Conservation (phyloP, 1,140 invertebrate genomes). For the Agrypnia vestita region DNA sequence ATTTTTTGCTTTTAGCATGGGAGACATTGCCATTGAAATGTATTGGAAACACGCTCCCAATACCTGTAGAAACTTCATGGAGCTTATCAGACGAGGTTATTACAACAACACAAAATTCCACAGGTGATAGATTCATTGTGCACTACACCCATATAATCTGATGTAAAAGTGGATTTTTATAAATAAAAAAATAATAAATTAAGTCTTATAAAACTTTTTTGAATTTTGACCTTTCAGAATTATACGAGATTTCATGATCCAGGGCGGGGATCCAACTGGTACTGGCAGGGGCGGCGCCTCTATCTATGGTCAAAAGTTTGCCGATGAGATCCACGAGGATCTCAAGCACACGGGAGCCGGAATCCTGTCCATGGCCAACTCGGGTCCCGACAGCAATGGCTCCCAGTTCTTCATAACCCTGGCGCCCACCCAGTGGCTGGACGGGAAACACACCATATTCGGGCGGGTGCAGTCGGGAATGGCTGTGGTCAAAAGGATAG, state of each 20-base stretch:
- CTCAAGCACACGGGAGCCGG: conserved; percentile 93
- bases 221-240: conserved; percentile 25
- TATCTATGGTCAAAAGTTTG: conserved; percentile 96
- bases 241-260: conserved; percentile 95
- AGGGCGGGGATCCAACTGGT: conserved; percentile 94
- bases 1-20: conserved; percentile 83
- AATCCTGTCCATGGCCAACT: conserved; percentile 85
- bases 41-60: conserved; percentile 98
- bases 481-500: conserved; percentile 92
- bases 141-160: no score
- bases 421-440: conserved; percentile 97
- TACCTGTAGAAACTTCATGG: conserved; percentile 97
- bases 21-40: conserved; percentile 91
- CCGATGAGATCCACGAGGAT: conserved; percentile 96
- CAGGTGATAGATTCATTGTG: conserved; percentile 60
- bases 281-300: conserved; percentile 96
- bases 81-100: conserved; percentile 92
- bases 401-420: conserved; percentile 99
- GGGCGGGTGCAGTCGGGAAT: conserved; percentile 91
- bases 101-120: conserved; percentile 98
- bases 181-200: no score
- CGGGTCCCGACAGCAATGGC: conserved; percentile 96
- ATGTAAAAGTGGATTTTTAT: no score
- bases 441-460: conserved; percentile 98
- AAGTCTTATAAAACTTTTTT: no score